Base-by-base conservation (phyloP, 2,888 invertebrate genomes). In the Carpatolechia fugitivella region DNA sequence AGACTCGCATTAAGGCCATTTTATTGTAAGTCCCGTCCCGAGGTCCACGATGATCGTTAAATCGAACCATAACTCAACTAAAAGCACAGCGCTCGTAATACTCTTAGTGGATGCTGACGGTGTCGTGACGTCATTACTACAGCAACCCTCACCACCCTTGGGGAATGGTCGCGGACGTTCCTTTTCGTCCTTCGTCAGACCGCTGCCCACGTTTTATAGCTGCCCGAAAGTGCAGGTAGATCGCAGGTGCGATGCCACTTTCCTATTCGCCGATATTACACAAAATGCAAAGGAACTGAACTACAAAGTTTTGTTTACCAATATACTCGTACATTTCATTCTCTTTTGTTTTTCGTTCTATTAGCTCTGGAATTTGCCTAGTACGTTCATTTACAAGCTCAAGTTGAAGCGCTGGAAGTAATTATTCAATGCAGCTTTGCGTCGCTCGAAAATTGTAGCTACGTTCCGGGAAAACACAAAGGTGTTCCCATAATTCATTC, bases 101-200 rank as follows among this genome's bases (percentile, higher is more conserved):
- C 72, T 72, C 75, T 76, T 67, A 76, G 75, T 74, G 80, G 78
- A 70, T 75, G 78, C 74, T 77, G 78, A 74, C 75, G 78, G 73
- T 77, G 78, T 74, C 80, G 80, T 65, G 68, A 68, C 69, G 76
- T 76, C 77, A 80, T 83, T 78, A 79, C 76, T 76, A 73, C 72
- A 74, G 78, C 40, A 16, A 77, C 78, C 74, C 73, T 60, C 67
- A 61, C 59, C 58, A 69, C 71, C 81, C 75, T 72, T 55, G 79
- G 78, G 80, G 80, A 74, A 72, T 76, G 76, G 76, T 78, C 77
- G 71, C 70, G 74, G 76, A 77, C 73, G 74, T 75, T 76, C 75
- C 73, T 73, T 74, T 77, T 72, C 73, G 77, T 78, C 81, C 81
- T 78, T 78, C 81, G 81, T 81, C 81, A 80, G 75, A 70, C 75